phyloP scores from a whole-genome alignment of 2,113 vertebrate species.

The Tupaia chinensis region DNA sequence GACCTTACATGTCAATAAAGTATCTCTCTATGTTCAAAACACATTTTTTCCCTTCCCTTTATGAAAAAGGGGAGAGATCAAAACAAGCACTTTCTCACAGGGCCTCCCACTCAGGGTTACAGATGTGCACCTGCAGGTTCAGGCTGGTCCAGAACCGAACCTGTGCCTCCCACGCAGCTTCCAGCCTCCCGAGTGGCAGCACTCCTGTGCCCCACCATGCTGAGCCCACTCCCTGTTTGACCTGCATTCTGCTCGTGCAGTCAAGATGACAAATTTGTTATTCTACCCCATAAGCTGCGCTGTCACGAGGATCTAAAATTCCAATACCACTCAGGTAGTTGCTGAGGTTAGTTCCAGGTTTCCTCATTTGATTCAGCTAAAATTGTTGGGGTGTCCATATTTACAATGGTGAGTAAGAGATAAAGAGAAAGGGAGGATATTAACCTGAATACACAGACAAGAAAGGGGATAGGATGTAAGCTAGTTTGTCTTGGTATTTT shows the following conservation, averaged over 20 bases:
- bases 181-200: too few relatives aligned
- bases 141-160: too few relatives aligned
- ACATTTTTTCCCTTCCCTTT: not conserved
- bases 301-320: not conserved
- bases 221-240: not conserved
- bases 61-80: not conserved
- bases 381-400: conserved; percentile 3
- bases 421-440: conserved; percentile 1
- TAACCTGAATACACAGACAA: conserved; percentile 31
- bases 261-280: not conserved
- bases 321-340: not conserved
- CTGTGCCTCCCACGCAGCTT: too few relatives aligned
- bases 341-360: not conserved
- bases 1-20: not conserved
- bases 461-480: not conserved
- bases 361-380: conserved; percentile 50
- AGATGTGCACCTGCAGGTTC: too few relatives aligned
- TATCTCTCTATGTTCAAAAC: not conserved
- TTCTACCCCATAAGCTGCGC: not conserved
- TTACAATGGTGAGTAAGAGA: not conserved
- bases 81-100: too few relatives aligned
- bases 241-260: not conserved
- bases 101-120: too few relatives aligned
- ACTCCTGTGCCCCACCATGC: too few relatives aligned
- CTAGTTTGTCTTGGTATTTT: conserved; percentile 2